These are phyloP conservation scores for Arctocebus calabarensis DNA, from an alignment of 2,797 vertebrate species.

Conservation along the genomic window DNA sequence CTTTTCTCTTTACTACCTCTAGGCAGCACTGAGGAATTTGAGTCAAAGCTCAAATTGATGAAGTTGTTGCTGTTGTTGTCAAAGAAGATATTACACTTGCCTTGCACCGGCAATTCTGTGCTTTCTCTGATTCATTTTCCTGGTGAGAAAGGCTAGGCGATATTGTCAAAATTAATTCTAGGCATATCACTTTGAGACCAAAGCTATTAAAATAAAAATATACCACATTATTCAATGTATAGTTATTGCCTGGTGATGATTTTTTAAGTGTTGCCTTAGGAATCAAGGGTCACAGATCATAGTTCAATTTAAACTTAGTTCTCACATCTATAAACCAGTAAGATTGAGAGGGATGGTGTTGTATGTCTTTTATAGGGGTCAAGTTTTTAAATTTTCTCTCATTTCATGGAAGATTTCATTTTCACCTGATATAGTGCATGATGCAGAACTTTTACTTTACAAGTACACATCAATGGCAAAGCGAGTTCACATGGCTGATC, in stretches of 20 bases:
- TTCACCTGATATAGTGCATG: not conserved
- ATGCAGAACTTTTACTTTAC: not conserved
- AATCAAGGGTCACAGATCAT: not conserved
- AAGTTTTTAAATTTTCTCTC: not conserved
- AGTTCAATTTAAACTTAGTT: not conserved
- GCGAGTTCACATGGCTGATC: not conserved
- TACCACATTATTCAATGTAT: not conserved
- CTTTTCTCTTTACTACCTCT: not conserved
- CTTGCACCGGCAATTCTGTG: not conserved
- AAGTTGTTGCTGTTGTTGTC: not conserved
- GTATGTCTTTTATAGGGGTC: not conserved
- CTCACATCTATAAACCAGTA: not conserved
- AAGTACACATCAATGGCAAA: not conserved
- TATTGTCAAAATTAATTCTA: not conserved
- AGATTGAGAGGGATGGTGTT: not conserved
- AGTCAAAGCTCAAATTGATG: not conserved
- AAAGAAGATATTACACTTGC: not conserved
- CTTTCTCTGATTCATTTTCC: not conserved
- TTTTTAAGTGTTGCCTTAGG: not conserved
- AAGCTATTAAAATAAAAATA: constrained; percentile 26
- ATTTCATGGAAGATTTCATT: not conserved
- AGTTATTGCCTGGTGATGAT: not conserved
- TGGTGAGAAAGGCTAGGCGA: not conserved
- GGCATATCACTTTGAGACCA: not conserved
- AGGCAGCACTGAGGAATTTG: not conserved